These are phyloP conservation scores for Caenorhabditis sp. DNA, from an alignment of 2,888 invertebrate species.

Conservation along the genomic window DNA sequence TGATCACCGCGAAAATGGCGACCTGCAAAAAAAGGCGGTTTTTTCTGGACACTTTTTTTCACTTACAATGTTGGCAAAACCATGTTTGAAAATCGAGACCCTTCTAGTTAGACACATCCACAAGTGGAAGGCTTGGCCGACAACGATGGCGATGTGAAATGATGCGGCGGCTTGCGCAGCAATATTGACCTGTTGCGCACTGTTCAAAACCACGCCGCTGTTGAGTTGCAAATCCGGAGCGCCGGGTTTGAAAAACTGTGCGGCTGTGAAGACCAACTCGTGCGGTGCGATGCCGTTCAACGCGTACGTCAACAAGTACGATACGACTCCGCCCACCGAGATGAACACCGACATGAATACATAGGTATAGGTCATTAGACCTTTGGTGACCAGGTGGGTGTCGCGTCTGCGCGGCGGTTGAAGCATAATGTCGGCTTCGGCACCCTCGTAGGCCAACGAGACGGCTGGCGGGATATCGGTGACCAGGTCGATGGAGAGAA, in stretches of 20 bases:
- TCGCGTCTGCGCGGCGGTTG: constrained; percentile 57
- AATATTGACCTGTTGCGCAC: constrained; percentile 40
- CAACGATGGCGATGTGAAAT: constrained; percentile 43
- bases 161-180: constrained; percentile 46
- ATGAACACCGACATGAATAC: constrained; percentile 64
- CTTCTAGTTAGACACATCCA: constrained; percentile 62
- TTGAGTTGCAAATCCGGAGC: constrained; percentile 31
- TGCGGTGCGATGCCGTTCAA: constrained; percentile 41
- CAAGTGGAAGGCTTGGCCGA: constrained; percentile 51
- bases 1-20: constrained; percentile 50
- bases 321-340: constrained; percentile 49
- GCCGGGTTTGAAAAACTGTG: constrained; percentile 41
- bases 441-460: constrained; percentile 64
- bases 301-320: constrained; percentile 46
- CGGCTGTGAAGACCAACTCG: constrained; percentile 42
- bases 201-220: constrained; percentile 24
- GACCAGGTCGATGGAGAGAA: constrained; percentile 62
- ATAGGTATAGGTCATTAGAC: constrained; percentile 62
- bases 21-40: constrained; percentile 22
- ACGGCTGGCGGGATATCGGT: constrained; percentile 65
- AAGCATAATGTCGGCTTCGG: constrained; percentile 66
- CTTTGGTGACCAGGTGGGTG: constrained; percentile 61
- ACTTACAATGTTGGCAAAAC: constrained; percentile 54
- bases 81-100: constrained; percentile 58
- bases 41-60: neutral